These are phyloP conservation scores for Mionectes olivaceus DNA, from an alignment of 2,797 vertebrate genomes.

Conservation along the genomic window DNA sequence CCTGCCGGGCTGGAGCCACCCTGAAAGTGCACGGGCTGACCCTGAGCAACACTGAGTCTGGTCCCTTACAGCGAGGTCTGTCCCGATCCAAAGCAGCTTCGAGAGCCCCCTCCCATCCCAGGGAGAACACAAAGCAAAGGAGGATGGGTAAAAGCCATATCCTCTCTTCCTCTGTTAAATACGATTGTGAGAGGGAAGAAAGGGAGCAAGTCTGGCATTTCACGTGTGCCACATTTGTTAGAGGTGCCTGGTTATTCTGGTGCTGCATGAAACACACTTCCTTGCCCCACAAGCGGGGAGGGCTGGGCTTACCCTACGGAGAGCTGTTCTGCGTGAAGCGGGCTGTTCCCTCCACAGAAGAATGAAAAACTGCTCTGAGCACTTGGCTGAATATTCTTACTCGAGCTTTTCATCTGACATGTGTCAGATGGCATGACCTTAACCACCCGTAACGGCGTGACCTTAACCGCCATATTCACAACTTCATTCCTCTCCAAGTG, in stretches of 20 bases:
- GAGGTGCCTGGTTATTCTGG: background rate
- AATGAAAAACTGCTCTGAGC: background rate
- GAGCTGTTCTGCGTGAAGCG: fast-evolving
- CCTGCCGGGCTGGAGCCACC: background rate
- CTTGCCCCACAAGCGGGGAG: fast-evolving
- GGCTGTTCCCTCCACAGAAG: background rate
- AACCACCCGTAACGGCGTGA: background rate
- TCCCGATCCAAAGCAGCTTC: background rate
- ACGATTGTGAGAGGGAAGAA: fast-evolving
- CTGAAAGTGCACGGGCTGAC: background rate
- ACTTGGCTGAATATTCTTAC: background rate
- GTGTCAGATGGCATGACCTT: conserved; percentile 44
- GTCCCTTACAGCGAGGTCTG: background rate
- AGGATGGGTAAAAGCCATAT: background rate
- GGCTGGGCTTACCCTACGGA: fast-evolving
- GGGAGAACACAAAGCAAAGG: fast-evolving
- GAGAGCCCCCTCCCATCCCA: background rate
- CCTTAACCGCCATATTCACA: background rate
- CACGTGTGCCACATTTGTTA: fast-evolving
- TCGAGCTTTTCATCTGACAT: conserved; percentile 14
- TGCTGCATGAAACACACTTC: fast-evolving
- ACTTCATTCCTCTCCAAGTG: background rate
- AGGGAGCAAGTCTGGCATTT: background rate
- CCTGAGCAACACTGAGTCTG: background rate
- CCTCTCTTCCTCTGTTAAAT: background rate